Evolutionary conservation across 23 tunicate genomes (phyloP).

Genomic region (Ascidia mentula): DNA sequence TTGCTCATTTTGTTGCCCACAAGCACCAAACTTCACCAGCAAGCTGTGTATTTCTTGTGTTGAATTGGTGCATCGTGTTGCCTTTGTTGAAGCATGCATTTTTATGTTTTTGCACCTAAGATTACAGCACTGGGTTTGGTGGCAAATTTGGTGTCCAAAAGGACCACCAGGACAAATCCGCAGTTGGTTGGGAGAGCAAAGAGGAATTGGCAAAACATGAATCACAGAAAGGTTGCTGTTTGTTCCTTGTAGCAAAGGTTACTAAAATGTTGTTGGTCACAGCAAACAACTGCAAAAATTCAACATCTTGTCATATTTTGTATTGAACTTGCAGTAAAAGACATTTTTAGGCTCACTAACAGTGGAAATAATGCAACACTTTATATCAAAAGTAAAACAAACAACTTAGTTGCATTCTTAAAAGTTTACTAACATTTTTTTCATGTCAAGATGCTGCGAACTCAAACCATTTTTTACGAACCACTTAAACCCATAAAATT

Average conservation of each 20-base stretch:
- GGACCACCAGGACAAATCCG: constrained; percentile 62
- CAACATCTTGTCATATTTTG: neutral
- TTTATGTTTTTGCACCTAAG: constrained; percentile 15
- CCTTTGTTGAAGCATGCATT: no score
- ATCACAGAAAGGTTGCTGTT: constrained; percentile 70
- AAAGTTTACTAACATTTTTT: no score
- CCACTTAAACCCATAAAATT: no score
- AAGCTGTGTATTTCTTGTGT: no score
- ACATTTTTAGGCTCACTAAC: neutral
- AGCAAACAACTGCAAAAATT: neutral
- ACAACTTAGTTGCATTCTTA: no score
- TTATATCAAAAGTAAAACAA: no score
- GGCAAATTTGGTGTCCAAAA: constrained; percentile 79
- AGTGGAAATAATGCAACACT: no score
- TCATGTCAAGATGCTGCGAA: no score
- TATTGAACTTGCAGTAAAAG: neutral
- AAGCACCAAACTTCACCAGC: no score
- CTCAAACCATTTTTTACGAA: no score
- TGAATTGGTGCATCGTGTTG: no score
- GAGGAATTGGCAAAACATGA: constrained; percentile 54
- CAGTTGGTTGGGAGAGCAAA: constrained; percentile 61
- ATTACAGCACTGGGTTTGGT: constrained; percentile 61
- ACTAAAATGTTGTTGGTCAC: neutral
- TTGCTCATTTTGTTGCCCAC: no score
- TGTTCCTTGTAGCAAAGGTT: neutral